A percentile compares a stretch with the other conserved stretches of the same genome.
Conservation (phyloP, 1,140 invertebrate genomes). For the Calycopis cecrops region DNA sequence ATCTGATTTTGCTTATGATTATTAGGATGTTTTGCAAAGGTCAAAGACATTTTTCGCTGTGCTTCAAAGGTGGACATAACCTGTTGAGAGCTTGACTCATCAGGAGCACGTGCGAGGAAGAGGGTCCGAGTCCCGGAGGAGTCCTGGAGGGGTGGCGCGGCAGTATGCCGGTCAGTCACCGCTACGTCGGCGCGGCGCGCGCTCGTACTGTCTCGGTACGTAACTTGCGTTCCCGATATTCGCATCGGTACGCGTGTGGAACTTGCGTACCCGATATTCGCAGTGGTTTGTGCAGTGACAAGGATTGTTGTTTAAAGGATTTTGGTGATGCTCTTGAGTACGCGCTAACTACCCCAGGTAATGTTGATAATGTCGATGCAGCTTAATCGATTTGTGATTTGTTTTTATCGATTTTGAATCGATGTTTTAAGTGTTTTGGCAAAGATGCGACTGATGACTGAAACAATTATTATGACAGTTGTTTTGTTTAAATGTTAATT, state of each 20-base stretch:
- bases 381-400: too few species aligned
- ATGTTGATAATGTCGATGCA: too few species aligned
- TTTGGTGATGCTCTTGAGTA: slow-evolving; percentile 42
- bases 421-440: too few species aligned
- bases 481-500: too few species aligned
- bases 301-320: slow-evolving; percentile 32
- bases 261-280: slow-evolving; percentile 35
- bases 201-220: slow-evolving; percentile 40
- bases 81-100: slow-evolving; percentile 45
- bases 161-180: slow-evolving; percentile 72
- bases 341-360: too few species aligned
- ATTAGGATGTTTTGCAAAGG: slow-evolving; percentile 18
- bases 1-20: too few species aligned
- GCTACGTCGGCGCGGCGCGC: slow-evolving; percentile 60
- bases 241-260: slow-evolving; percentile 34
- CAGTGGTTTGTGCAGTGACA: slow-evolving; percentile 37
- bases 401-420: too few species aligned
- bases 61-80: slow-evolving; percentile 27
- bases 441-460: too few species aligned
- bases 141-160: slow-evolving; percentile 67
- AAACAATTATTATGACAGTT: too few species aligned
- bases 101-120: slow-evolving; percentile 41
- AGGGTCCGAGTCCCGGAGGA: slow-evolving; percentile 60
- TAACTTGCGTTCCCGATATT: slow-evolving; percentile 26
- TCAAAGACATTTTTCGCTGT: slow-evolving; percentile 33